These are phyloP conservation scores for Leptobrachium ailaonicum DNA, from an alignment of 2,113 vertebrate species.

Conservation along the genomic window DNA sequence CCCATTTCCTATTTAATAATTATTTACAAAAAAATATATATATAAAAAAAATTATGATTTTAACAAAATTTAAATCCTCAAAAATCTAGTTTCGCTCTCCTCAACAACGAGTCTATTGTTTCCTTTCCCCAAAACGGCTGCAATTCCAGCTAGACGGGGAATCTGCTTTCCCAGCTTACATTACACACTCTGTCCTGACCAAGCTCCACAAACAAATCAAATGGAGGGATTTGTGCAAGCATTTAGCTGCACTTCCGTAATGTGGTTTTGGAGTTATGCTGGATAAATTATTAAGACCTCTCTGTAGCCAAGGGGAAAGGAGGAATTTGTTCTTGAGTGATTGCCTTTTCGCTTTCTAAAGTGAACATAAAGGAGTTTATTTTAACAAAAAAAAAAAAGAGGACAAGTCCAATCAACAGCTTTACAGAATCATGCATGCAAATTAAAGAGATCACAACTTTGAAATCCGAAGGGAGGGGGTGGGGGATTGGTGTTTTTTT, in stretches of 20 bases:
- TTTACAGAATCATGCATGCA: not conserved
- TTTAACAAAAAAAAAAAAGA: not conserved
- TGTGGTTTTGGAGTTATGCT: constrained; percentile 30
- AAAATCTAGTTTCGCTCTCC: too few relatives aligned
- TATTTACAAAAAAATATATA: too few relatives aligned
- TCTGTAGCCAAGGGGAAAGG: constrained; percentile 10
- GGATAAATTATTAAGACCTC: constrained; percentile 37
- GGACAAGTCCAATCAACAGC: not conserved
- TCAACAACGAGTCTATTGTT: too few relatives aligned
- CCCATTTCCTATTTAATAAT: too few relatives aligned
- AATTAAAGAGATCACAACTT: too few relatives aligned
- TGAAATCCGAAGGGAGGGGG: too few relatives aligned
- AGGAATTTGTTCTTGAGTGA: constrained; percentile 21
- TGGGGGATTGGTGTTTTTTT: too few relatives aligned
- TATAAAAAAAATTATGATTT: too few relatives aligned
- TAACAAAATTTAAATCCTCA: too few relatives aligned
- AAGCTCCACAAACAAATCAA: constrained; percentile 8
- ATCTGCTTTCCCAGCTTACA: not conserved
- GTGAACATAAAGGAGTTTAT: constrained; percentile 12
- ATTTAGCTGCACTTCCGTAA: constrained; percentile 16
- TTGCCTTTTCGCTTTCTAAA: not conserved
- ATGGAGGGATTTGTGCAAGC: constrained; percentile 3
- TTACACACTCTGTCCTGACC: not conserved
- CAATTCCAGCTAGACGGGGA: not conserved
- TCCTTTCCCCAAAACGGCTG: not conserved